Base-by-base conservation (phyloP, 2,797 vertebrate species). In the Hippopotamyrus pictus region DNA sequence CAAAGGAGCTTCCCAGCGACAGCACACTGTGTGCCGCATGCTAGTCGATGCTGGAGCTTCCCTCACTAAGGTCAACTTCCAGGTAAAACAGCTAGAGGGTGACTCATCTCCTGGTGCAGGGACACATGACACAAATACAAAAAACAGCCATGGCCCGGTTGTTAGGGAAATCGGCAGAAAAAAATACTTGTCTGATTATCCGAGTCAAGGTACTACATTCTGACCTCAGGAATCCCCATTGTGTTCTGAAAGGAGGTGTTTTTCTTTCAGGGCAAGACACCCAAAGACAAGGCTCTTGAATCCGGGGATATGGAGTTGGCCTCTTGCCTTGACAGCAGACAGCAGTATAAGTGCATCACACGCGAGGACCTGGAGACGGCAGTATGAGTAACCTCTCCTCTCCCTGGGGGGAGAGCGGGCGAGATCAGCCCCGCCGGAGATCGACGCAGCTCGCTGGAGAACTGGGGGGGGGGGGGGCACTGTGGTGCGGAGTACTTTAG, bases 361-460 rank as follows among this genome's bases (percentile, higher is more conserved):
- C 96, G 96, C 0, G 98, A 99, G 90, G 98, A 99, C 93, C 93
- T 99, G 93, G 98, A 99, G 95, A 99, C 98, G 0, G 98, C 98
- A 29, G 98, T 99, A 91, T 99, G 98, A 99, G 57, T 69, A 51
- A 19, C 46, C 73, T 51, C 88, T 54, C 57, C 87, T 82, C 65
- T 44, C 87, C 88, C 89, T 29, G 73, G 54, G 88, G 88, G 84
- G 73, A 88, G 89, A 88, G 17, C 79, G 57, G 53, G 88, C 83
- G 33, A 82, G n/a, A 44, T 50, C 53, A 46, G 82, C 37, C 46
- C 8, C 29, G 5, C 19, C 22, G 54, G 48, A 48, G 41, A 69
- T 46, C 51, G 76, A 83, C 41, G 5, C 82, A 22, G 46, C 59
- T 62, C 57, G 11, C 59, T 7, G 46, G 46, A 46, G 41, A 25